phyloP scores from a whole-genome alignment of 2,888 invertebrate genomes.

The Drosophila meridiana region DNA sequence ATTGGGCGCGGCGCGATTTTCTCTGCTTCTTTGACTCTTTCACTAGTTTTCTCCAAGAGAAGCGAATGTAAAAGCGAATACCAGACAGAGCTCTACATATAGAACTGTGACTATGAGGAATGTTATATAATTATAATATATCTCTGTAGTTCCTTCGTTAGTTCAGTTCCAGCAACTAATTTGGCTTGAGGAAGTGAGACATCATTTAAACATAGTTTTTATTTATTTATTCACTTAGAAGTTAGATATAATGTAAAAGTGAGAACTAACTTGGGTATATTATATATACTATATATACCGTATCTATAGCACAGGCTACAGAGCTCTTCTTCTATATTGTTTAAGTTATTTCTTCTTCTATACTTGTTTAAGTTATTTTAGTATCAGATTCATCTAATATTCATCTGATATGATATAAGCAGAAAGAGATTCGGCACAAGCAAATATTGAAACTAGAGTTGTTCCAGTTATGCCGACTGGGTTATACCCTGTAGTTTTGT shows the following conservation, averaged over 20 bases:
- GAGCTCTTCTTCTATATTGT: too few species aligned
- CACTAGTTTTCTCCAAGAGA: background rate
- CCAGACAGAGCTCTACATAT: background rate
- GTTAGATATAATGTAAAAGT: too few species aligned
- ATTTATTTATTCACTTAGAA: too few species aligned
- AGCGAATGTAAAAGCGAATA: background rate
- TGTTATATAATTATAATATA: too few species aligned
- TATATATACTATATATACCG: too few species aligned
- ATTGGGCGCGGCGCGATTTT: conserved; percentile 43
- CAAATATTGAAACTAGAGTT: background rate
- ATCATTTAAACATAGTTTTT: background rate
- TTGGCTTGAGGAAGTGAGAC: too few species aligned
- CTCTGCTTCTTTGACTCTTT: background rate
- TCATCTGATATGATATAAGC: background rate
- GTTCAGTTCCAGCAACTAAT: background rate
- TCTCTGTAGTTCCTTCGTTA: too few species aligned
- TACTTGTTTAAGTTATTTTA: background rate
- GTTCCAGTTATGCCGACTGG: background rate
- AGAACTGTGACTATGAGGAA: too few species aligned
- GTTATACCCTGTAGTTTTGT: background rate
- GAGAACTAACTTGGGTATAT: too few species aligned
- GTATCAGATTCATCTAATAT: background rate
- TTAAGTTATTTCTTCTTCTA: too few species aligned
- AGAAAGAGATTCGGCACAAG: background rate
- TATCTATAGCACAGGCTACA: too few species aligned